Percentiles rank a stretch among this genome's conserved stretches.
Conservation (phyloP, 2,888 invertebrate genomes). For the Carcina quercana region DNA sequence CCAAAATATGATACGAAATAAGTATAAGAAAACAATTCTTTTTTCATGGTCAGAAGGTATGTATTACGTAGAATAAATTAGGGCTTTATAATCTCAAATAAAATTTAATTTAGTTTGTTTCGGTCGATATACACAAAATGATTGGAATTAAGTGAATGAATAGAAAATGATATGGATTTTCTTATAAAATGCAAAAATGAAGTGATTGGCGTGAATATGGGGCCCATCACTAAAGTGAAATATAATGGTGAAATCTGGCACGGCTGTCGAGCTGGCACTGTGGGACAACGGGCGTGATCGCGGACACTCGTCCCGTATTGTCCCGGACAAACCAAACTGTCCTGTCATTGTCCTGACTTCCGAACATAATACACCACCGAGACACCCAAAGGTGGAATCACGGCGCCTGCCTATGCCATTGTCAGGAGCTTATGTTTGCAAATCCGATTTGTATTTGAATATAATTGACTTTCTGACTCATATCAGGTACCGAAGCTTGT, state of each 20-base stretch:
- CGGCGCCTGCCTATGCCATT: conserved; percentile 61
- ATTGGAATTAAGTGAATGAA: too few species aligned
- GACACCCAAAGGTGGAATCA: conserved; percentile 30
- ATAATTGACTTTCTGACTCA: conserved; percentile 70
- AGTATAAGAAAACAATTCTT: too few species aligned
- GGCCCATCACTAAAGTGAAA: too few species aligned
- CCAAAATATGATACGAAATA: too few species aligned
- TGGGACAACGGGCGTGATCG: conserved; percentile 30
- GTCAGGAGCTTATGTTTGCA: conserved; percentile 67
- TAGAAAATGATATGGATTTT: too few species aligned
- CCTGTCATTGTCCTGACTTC: conserved; percentile 27
- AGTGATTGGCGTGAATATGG: too few species aligned
- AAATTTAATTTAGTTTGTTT: too few species aligned
- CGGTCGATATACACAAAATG: too few species aligned
- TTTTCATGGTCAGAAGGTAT: too few species aligned
- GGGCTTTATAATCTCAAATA: too few species aligned
- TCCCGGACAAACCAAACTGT: conserved; percentile 22
- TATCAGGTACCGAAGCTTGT: conserved; percentile 60
- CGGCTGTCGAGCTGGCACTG: conserved; percentile 19
- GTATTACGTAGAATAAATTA: too few species aligned
- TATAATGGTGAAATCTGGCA: conserved; percentile 25
- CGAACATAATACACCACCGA: conserved; percentile 34
- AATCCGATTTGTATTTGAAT: conserved; percentile 75
- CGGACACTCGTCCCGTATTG: conserved; percentile 24
- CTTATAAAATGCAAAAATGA: too few species aligned